These are phyloP conservation scores for Musca domestica DNA, from an alignment of 1,140 invertebrate genomes.

Conservation along the genomic window DNA sequence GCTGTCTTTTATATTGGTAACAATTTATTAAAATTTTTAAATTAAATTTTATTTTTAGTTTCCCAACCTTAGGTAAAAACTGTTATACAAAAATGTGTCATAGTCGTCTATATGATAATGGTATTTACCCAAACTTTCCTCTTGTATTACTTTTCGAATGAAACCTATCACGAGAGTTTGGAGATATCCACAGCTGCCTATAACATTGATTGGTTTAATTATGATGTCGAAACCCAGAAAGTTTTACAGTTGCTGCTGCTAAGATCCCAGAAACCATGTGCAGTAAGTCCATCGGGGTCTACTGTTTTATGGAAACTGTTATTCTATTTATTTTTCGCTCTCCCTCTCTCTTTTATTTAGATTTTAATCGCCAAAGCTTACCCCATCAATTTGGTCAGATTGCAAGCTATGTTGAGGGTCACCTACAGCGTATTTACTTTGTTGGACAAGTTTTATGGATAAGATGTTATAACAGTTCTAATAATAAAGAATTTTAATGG, in stretches of 20 bases:
- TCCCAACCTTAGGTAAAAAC: constrained; percentile 33
- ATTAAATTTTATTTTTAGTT: not conserved
- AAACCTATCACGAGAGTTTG: constrained; percentile 43
- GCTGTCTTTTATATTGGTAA: constrained; percentile 42
- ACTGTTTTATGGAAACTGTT: too few relatives aligned
- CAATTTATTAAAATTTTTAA: not conserved
- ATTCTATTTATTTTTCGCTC: too few relatives aligned
- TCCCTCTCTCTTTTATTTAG: too few relatives aligned
- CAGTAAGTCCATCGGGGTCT: constrained; percentile 32
- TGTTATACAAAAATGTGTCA: constrained; percentile 36
- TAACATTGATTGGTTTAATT: constrained; percentile 45
- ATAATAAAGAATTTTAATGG: too few relatives aligned
- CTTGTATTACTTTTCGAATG: constrained; percentile 47
- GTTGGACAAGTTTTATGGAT: too few relatives aligned
- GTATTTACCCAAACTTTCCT: constrained; percentile 45
- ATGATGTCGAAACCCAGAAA: constrained; percentile 42
- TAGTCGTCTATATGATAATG: constrained; percentile 48
- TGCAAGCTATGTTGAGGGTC: too few relatives aligned
- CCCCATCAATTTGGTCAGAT: too few relatives aligned
- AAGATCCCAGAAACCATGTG: constrained; percentile 44
- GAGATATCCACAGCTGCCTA: constrained; percentile 43
- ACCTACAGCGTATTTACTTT: too few relatives aligned
- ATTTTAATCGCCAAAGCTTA: too few relatives aligned
- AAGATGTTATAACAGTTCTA: too few relatives aligned
- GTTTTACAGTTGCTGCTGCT: constrained; percentile 42